Base-by-base conservation (phyloP, 2,888 invertebrate genomes). In the Thalpophila matura region DNA sequence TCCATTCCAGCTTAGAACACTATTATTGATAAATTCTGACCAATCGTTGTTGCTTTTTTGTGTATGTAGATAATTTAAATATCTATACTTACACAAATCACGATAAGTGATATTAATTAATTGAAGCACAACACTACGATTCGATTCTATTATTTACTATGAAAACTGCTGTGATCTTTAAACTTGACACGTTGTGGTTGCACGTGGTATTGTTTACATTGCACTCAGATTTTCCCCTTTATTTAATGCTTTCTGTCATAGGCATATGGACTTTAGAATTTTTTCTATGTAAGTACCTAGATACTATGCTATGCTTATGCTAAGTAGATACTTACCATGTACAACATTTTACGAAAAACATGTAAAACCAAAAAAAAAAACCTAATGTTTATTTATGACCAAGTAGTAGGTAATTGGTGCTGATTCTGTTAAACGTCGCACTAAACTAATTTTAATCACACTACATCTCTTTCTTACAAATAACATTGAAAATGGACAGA, bases 141-240 rank as follows among this genome's bases (percentile, higher is more conserved):
- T 67, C 53, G 47, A 37, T 59, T 47, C 27, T 45, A 65, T 71
- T 65, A 51, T 49, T 43, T 59, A 42, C 63, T 56, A 65, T 72
- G 71, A 40, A 40, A 65, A 71, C 50, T 50, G 45, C 20, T 57
- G 33, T 33, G 58, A 57, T 63, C 35, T 76, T 57, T 55, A 42
- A 55, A 50, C 50, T 46, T 33, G 31, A 73, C 47, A 51, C 42
- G 31, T 47, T 65, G 18, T 60, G 31, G 37, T 37, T n/a, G 43
- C 64, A 51, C 51, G 22, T 47, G 33, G 47, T 29, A n/a, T 3
- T 53, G 20, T 43, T 65, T 26, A 49, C 27, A 12, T 22, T 47
- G 29, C 20, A 40, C 38, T 46, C 26, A 18, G 20, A 42, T 55
- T 35, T 35, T 27, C 14, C 18, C 37, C 9, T 18, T 68, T 43